Evolutionary conservation across 2,888 invertebrate species (phyloP).

Genomic region (Drosophila demipolita): DNA sequence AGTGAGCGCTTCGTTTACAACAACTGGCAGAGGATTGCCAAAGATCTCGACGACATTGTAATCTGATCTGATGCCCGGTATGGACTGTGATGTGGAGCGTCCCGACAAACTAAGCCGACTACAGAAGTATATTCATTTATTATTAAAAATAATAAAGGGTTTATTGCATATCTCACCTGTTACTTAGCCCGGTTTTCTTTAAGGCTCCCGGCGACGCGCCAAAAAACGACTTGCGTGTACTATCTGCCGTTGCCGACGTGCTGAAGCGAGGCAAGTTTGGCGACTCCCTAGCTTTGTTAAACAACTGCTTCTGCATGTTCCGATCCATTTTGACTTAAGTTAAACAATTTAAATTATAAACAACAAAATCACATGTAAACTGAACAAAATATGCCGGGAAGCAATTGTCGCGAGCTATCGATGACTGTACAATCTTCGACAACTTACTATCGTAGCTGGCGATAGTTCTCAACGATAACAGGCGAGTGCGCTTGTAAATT

Average conservation of each 20-base stretch:
- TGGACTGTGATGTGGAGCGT: conserved; percentile 88
- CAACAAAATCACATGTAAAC: conserved; percentile 49
- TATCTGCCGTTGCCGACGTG: conserved; percentile 60
- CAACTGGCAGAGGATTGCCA: conserved; percentile 93
- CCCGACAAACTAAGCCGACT: conserved; percentile 87
- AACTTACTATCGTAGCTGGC: background rate
- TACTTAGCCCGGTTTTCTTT: conserved; percentile 70
- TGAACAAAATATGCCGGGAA: conserved; percentile 47
- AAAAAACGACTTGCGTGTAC: conserved; percentile 76
- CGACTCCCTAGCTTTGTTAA: conserved; percentile 68
- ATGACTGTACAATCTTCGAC: background rate
- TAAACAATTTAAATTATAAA: conserved; percentile 33
- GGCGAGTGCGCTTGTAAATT: background rate
- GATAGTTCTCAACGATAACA: background rate
- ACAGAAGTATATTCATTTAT: conserved; percentile 1
- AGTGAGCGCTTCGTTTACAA: conserved; percentile 94
- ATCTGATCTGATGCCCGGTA: conserved; percentile 91
- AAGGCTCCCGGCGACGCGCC: conserved; percentile 52
- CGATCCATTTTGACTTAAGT: conserved; percentile 40
- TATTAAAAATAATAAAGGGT: background rate
- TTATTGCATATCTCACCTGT: conserved; percentile 54
- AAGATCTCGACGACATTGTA: conserved; percentile 91
- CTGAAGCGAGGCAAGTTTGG: conserved; percentile 69
- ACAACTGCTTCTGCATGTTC: conserved; percentile 75
- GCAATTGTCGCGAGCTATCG: conserved; percentile 11